Conservation (phyloP, 2,113 vertebrate genomes). For the Steatornis caripensis region DNA sequence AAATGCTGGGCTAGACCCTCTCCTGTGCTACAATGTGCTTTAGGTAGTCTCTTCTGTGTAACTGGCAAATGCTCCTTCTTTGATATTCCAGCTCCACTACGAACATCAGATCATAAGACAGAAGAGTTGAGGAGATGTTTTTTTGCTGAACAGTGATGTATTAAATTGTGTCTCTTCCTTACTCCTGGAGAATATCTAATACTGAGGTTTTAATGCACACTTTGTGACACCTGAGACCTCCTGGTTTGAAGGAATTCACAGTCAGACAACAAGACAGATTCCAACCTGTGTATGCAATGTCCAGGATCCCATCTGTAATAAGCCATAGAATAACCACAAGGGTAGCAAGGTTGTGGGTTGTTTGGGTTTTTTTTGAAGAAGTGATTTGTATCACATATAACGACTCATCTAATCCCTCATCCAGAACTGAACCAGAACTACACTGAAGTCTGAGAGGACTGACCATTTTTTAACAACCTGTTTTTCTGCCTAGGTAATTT, state of each 20-base stretch:
- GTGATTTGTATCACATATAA: background rate
- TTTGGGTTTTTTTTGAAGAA: background rate
- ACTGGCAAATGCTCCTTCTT: background rate
- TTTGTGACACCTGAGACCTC: background rate
- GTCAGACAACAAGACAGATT: background rate
- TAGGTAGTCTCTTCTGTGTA: background rate
- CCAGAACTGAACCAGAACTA: background rate
- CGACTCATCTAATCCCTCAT: background rate
- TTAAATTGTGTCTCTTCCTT: background rate
- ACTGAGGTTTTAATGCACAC: background rate
- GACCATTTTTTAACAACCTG: background rate
- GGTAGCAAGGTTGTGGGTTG: background rate
- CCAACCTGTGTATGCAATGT: background rate
- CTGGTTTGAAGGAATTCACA: background rate
- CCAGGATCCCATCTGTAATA: background rate
- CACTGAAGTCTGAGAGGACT: background rate
- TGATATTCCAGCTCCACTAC: background rate
- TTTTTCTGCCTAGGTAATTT: background rate
- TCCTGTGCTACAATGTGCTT: background rate
- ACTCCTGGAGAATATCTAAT: background rate
- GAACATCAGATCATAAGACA: background rate
- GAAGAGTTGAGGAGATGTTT: background rate
- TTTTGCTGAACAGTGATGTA: background rate
- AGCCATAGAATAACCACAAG: background rate
- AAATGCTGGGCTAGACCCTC: background rate